phyloP scores from a whole-genome alignment of 2,797 vertebrate genomes.

The Gila robusta region DNA sequence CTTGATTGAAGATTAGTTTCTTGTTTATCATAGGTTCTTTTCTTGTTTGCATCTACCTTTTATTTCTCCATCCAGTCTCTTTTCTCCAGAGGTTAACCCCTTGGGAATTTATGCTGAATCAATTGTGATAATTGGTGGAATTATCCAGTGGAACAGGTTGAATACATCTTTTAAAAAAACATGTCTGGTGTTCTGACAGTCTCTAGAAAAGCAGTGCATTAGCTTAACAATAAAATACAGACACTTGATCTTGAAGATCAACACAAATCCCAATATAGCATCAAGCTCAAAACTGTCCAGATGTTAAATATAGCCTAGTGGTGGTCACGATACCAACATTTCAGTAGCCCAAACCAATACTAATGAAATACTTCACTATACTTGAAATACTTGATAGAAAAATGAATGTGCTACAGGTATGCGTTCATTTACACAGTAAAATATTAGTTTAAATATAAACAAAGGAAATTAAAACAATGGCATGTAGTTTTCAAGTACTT shows the following conservation, averaged over 20 bases:
- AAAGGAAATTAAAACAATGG: background rate
- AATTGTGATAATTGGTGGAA: slow-evolving; percentile 8
- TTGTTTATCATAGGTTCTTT: slow-evolving; percentile 10
- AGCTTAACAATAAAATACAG: slow-evolving; percentile 1
- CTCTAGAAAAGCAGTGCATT: slow-evolving; percentile 11
- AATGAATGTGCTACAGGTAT: background rate
- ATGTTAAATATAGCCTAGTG: slow-evolving; percentile 28
- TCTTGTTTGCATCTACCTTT: background rate
- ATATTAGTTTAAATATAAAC: background rate
- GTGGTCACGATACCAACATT: background rate
- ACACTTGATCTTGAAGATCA: slow-evolving; percentile 25
- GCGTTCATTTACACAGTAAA: background rate
- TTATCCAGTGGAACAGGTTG: slow-evolving; percentile 4
- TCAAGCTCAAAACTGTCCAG: slow-evolving; percentile 12
- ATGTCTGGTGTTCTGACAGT: slow-evolving; percentile 6
- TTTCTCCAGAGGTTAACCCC: background rate
- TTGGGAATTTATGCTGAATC: background rate
- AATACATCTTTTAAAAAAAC: background rate
- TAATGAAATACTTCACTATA: background rate
- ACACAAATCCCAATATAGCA: slow-evolving; percentile 2
- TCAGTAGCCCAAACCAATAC: background rate
- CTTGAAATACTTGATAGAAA: background rate
- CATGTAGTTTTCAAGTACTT: background rate
- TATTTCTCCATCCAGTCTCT: background rate
- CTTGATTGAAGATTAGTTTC: slow-evolving; percentile 19